phyloP scores from a whole-genome alignment of 2,113 vertebrate species.

The Plestiodon gilberti region DNA sequence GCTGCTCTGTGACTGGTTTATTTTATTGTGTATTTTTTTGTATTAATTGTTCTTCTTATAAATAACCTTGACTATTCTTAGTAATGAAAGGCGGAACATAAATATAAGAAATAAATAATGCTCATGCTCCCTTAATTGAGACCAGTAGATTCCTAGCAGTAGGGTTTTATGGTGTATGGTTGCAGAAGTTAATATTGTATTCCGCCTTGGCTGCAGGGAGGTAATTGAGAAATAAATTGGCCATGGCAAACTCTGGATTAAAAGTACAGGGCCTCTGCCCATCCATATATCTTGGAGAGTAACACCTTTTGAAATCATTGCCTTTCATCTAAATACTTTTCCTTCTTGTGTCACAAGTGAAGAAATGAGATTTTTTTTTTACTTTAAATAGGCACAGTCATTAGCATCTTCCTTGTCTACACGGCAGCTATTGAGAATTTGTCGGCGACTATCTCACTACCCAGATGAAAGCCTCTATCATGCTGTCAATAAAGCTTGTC shows the following conservation, averaged over 20 bases:
- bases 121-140: neutral
- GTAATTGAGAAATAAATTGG: neutral
- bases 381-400: slow-evolving; percentile 84
- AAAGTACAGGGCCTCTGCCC: neutral
- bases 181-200: neutral
- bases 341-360: rapidly evolving
- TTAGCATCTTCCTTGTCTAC: slow-evolving; percentile 93
- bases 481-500: slow-evolving; percentile 93
- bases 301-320: neutral
- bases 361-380: slow-evolving; percentile 28
- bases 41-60: too few relatives aligned
- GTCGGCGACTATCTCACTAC: slow-evolving; percentile 87
- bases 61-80: too few relatives aligned
- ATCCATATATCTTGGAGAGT: neutral
- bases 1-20: too few relatives aligned
- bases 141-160: neutral
- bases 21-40: too few relatives aligned
- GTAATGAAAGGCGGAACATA: too few relatives aligned
- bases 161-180: neutral
- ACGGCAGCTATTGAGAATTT: slow-evolving; percentile 91
- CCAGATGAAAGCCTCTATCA: slow-evolving; percentile 88
- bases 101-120: too few relatives aligned
- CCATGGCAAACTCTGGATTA: neutral
- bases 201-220: neutral
- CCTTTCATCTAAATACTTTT: neutral